Conservation (phyloP, 2,797 vertebrate species). For the Aviceda leuphotes region DNA sequence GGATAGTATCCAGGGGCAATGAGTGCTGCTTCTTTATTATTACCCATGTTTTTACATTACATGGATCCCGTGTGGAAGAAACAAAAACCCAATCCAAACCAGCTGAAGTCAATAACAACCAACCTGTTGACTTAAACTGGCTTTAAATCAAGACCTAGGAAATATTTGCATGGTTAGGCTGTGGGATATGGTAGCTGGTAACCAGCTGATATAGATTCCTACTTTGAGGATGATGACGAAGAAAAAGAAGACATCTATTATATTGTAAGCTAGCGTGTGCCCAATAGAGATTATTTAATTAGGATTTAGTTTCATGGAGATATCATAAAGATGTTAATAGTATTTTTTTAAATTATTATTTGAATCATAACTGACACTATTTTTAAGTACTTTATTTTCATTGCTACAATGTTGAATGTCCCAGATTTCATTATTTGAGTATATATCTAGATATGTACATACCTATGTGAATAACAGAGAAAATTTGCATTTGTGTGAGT, state of each 20-base stretch:
- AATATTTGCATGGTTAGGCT: conserved; percentile 30
- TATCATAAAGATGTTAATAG: conserved; percentile 80
- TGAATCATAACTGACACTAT: conserved; percentile 79
- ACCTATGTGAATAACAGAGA: conserved; percentile 67
- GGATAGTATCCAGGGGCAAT: conserved; percentile 66
- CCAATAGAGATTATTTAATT: conserved; percentile 77
- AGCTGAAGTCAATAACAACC: not conserved
- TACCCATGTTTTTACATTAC: conserved; percentile 37
- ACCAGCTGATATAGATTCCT: conserved; percentile 79
- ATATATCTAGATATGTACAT: conserved; percentile 73
- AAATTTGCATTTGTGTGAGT: conserved; percentile 43
- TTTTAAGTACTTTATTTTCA: conserved; percentile 81
- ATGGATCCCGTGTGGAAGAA: conserved; percentile 13
- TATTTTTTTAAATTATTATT: conserved; percentile 83
- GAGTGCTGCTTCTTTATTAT: conserved; percentile 58
- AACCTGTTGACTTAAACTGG: not conserved
- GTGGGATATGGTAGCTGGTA: conserved; percentile 81
- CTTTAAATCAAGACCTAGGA: not conserved
- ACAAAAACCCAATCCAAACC: not conserved
- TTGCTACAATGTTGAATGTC: conserved; percentile 68
- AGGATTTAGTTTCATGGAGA: conserved; percentile 77
- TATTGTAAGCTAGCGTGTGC: conserved; percentile 70
- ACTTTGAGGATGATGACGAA: conserved; percentile 51
- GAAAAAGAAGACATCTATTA: conserved; percentile 68
- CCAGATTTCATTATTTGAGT: conserved; percentile 70